phyloP scores from a whole-genome alignment of 1,140 invertebrate species.

The Platorchestia sp. region DNA sequence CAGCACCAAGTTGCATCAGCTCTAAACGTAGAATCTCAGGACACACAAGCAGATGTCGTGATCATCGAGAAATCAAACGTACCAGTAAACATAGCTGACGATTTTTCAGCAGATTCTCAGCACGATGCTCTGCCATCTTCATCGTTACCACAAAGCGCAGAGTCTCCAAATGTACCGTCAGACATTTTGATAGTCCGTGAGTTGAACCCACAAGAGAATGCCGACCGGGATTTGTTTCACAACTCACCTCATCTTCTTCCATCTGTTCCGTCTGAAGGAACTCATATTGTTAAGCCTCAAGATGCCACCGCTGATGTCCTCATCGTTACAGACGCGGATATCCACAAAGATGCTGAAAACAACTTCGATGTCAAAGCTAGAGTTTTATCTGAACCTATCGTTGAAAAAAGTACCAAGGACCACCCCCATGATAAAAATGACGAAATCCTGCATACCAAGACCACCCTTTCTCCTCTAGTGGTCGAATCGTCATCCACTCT shows the following conservation, averaged over 20 bases:
- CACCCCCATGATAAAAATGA: not conserved
- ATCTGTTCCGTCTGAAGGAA: not conserved
- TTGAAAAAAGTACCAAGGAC: not conserved
- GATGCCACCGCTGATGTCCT: not conserved
- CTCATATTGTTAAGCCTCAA: not conserved
- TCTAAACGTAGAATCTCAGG: not conserved
- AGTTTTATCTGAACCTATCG: not conserved
- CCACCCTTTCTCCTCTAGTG: slow-evolving; percentile 5
- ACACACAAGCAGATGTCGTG: not conserved
- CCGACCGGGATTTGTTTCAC: not conserved
- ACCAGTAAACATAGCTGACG: not conserved
- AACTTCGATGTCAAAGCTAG: not conserved
- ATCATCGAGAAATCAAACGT: not conserved
- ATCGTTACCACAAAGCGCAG: not conserved
- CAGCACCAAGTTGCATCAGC: not conserved
- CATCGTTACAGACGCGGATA: not conserved
- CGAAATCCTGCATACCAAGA: not conserved
- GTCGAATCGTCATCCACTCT: not conserved
- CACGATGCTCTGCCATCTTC: not conserved
- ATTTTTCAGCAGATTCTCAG: not conserved
- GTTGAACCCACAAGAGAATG: not conserved
- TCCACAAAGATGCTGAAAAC: not conserved
- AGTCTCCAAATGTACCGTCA: not conserved
- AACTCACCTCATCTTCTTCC: not conserved
- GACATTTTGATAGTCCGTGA: not conserved